A percentile compares a stretch with the other conserved stretches of the same genome.
Evolutionary conservation across 2,797 vertebrate species (phyloP).

Genomic region (Molothrus ater): DNA sequence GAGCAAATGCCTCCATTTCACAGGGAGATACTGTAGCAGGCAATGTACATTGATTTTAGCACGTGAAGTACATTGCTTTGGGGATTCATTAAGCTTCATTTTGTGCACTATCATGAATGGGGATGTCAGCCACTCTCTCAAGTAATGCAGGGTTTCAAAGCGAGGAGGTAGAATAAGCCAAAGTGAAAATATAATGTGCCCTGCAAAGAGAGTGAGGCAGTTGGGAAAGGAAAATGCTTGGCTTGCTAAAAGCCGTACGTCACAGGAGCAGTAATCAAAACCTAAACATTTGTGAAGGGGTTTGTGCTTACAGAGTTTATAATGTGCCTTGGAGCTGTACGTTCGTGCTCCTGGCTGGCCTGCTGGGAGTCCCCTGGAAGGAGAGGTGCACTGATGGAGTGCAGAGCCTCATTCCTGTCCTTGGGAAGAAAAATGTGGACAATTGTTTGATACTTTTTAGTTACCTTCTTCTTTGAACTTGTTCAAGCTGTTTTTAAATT

Average conservation of each 20-base stretch:
- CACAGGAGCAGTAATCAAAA: background rate
- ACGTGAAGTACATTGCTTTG: conserved; percentile 39
- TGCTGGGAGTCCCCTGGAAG: background rate
- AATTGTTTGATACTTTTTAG: background rate
- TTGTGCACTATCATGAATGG: conserved; percentile 31
- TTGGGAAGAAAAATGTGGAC: background rate
- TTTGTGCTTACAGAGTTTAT: background rate
- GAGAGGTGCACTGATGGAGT: background rate
- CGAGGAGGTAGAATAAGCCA: conserved; percentile 12
- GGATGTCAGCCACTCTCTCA: conserved; percentile 39
- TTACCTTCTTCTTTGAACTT: background rate
- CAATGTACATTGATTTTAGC: conserved; percentile 55
- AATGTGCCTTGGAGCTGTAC: background rate
- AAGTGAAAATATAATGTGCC: background rate
- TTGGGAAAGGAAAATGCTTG: conserved; percentile 18
- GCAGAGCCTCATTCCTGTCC: background rate
- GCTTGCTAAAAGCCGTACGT: background rate
- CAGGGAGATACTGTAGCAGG: conserved; percentile 49
- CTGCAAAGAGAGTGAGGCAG: background rate
- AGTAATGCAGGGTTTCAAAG: conserved; percentile 36
- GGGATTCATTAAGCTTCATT: conserved; percentile 57
- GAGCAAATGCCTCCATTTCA: conserved; percentile 59
- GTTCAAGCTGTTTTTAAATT: background rate
- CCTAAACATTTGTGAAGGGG: background rate
- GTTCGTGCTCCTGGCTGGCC: background rate